Base-by-base conservation (phyloP, 2,113 vertebrate species). In the Gymnocephalus cernua region DNA sequence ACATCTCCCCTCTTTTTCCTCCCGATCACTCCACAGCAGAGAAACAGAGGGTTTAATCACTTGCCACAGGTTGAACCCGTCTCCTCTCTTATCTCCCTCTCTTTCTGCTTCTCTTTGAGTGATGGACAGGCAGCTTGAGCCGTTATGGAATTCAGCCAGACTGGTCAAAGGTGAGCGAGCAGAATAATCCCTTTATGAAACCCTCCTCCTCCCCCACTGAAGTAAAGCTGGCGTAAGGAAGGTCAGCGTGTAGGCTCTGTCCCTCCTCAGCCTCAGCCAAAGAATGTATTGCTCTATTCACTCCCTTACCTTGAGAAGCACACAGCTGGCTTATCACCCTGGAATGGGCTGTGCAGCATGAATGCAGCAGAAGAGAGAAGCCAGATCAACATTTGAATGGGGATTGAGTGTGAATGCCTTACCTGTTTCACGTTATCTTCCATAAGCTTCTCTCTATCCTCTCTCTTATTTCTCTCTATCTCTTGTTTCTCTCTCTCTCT, bases 141-240 rank as follows among this genome's bases (percentile, higher is more conserved):
- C n/a, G 45, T 89, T 79, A 70, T 80, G 77, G 79, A 84, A 85
- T 66, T 70, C 79, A 69, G 66, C 74, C 89, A 86, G 82, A 61
- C 69, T 74, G 92, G 89, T 89, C 87, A 93, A 89, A 93, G 94
- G 91, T 94, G 87, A 88, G 32, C 50, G 72, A 86, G 76, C 41
- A 13, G 77, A 91, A 92, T 93, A 94, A 94, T 92, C 87, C 86
- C 76, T 91, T 93, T 90, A 91, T 94, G 89, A 93, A 94, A 87
- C 85, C 69, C 72, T 89, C 80, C 72, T 89, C 80, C 79, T 86
- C 80, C 69, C 21, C 57, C 50, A 81, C 82, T 79, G 79, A 84
- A 87, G 85, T 66, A 84, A 88, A 89, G 90, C 87, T 84, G 86
- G 83, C 62, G 66, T 84, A 32, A 59, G 88, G 89, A 92, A 94